Evolutionary conservation across 1,140 invertebrate genomes (phyloP).

Genomic region (Apis cerana): DNA sequence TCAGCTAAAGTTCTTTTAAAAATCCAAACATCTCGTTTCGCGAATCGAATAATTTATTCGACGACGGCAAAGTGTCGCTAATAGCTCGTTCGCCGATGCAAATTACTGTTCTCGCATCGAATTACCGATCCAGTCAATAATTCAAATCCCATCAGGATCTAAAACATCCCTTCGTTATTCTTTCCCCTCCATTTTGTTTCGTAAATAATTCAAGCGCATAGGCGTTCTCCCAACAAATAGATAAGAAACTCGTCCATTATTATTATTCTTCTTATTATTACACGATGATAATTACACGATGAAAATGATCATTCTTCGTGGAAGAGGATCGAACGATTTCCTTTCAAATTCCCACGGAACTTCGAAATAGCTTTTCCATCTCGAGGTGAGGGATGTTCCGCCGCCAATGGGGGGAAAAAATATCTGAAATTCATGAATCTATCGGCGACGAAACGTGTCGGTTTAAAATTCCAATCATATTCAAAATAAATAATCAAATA

Average conservation of each 20-base stretch:
- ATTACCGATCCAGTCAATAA: slow-evolving; percentile 9
- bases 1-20: too few species aligned
- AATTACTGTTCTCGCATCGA: slow-evolving; percentile 13
- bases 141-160: slow-evolving; percentile 23
- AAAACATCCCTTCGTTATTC: background rate
- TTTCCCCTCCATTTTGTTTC: background rate
- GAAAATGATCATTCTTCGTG: too few species aligned
- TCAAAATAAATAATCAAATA: slow-evolving; percentile 52
- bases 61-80: slow-evolving; percentile 19
- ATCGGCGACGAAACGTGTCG: slow-evolving; percentile 26
- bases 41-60: background rate
- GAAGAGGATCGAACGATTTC: too few species aligned
- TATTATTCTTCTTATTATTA: too few species aligned
- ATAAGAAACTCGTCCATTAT: background rate
- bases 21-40: too few species aligned
- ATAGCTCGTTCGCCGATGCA: slow-evolving; percentile 28
- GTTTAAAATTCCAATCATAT: slow-evolving; percentile 50
- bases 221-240: background rate
- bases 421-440: slow-evolving; percentile 50
- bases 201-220: slow-evolving; percentile 24
- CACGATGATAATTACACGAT: too few species aligned
- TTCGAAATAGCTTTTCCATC: slow-evolving; percentile 5
- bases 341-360: background rate
- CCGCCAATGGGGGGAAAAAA: background rate
- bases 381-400: background rate